phyloP scores from a whole-genome alignment of 2,888 invertebrate species.

The Pachydiplax longipennis region DNA sequence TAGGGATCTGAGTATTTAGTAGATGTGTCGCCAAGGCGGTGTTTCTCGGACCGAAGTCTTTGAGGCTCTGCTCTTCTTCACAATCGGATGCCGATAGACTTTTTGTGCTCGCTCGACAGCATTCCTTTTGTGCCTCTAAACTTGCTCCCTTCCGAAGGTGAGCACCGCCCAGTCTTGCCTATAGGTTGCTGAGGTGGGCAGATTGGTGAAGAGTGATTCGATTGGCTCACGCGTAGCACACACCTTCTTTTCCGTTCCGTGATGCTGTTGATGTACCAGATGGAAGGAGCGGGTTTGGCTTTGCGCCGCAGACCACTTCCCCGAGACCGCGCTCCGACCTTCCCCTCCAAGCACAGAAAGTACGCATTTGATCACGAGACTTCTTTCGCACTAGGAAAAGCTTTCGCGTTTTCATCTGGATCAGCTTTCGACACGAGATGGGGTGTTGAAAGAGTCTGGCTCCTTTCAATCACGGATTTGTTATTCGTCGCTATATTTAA shows the following conservation, averaged over 20 bases:
- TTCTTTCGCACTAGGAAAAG: background rate
- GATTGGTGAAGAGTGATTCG: background rate
- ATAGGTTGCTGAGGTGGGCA: constrained; percentile 1
- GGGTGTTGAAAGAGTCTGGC: background rate
- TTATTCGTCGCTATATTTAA: too few relatives aligned
- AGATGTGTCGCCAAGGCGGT: background rate
- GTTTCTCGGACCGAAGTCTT: background rate
- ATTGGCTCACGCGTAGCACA: background rate
- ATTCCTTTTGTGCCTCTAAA: constrained; percentile 22
- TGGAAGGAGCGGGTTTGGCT: constrained; percentile 3
- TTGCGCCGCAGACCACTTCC: constrained; percentile 8
- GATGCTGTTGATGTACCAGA: constrained; percentile 12
- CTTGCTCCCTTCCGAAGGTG: background rate
- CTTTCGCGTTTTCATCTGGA: background rate
- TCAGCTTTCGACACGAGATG: background rate
- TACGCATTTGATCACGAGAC: constrained; percentile 7
- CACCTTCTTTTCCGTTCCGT: background rate
- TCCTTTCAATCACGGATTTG: too few relatives aligned
- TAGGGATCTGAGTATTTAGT: background rate
- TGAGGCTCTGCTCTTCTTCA: background rate
- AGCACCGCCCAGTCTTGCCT: background rate
- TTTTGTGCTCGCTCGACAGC: constrained; percentile 21
- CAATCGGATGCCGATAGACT: background rate
- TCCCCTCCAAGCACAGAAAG: background rate
- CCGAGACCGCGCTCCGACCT: background rate